Evolutionary conservation across 1,140 invertebrate genomes (phyloP).

Genomic region (Hylaeus volcanicus): DNA sequence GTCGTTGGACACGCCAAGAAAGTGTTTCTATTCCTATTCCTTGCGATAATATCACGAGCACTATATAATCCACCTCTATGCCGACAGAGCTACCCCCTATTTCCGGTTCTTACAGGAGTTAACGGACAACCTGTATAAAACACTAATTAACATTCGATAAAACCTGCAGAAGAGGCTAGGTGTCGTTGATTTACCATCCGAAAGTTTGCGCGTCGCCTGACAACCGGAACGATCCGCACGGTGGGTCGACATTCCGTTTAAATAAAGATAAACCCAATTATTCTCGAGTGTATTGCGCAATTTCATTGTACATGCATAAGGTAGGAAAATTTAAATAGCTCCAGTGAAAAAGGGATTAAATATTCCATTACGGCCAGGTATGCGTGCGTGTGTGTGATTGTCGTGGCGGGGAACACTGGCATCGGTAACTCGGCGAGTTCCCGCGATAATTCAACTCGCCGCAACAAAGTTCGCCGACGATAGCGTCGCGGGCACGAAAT

Average conservation of each 20-base stretch:
- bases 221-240: background rate
- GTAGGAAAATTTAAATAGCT: slow-evolving; percentile 56
- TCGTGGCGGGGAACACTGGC: background rate
- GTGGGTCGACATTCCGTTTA: slow-evolving; percentile 18
- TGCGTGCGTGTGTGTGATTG: background rate
- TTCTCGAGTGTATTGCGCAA: slow-evolving; percentile 33
- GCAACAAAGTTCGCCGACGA: slow-evolving; percentile 48
- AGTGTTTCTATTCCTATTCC: too few relatives aligned
- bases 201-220: too few relatives aligned
- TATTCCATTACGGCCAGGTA: slow-evolving; percentile 53
- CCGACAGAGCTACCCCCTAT: too few relatives aligned
- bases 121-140: too few relatives aligned
- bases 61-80: too few relatives aligned
- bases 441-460: slow-evolving; percentile 52
- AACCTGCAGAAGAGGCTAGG: too few relatives aligned
- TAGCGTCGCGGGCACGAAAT: slow-evolving; percentile 34
- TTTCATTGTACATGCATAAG: slow-evolving; percentile 46
- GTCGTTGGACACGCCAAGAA: too few relatives aligned
- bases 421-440: slow-evolving; percentile 28
- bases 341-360: slow-evolving; percentile 59
- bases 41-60: too few relatives aligned
- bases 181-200: too few relatives aligned
- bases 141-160: too few relatives aligned
- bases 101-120: too few relatives aligned
- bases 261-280: slow-evolving; percentile 60